A percentile compares a stretch with the other conserved stretches of the same genome.
Evolutionary conservation across 2,797 vertebrate species (phyloP).

Genomic region (Etheostoma nigrum): DNA sequence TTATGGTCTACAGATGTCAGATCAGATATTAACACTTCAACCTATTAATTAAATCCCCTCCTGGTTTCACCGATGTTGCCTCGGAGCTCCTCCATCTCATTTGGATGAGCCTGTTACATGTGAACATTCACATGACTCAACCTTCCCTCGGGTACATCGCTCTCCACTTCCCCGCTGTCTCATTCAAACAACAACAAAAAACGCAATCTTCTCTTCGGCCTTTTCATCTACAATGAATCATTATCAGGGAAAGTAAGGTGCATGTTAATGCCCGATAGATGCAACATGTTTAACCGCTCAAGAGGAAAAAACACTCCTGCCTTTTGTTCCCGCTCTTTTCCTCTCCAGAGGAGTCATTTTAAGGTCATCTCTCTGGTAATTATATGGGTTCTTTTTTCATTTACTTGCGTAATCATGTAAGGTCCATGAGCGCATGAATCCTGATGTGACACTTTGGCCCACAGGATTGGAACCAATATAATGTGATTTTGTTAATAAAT

Average conservation of each 20-base stretch:
- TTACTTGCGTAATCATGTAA: background rate
- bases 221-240: background rate
- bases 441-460: background rate
- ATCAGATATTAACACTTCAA: background rate
- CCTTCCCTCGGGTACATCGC: background rate
- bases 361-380: background rate
- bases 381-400: background rate
- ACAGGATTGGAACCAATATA: background rate
- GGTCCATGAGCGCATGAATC: background rate
- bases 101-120: background rate
- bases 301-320: background rate
- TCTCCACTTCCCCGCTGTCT: background rate
- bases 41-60: background rate
- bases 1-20: background rate
- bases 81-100: background rate
- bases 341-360: background rate
- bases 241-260: too few species aligned
- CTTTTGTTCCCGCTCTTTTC: background rate
- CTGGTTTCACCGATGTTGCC: background rate
- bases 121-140: background rate
- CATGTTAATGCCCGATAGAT: background rate
- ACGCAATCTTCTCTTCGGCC: background rate
- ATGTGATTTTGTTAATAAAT: background rate
- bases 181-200: conserved; percentile 3
- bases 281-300: background rate